Percentiles rank a stretch among this genome's conserved stretches.
These are phyloP conservation scores for Capromys pilorides DNA, from an alignment of 2,797 vertebrate genomes.

Conservation along the genomic window DNA sequence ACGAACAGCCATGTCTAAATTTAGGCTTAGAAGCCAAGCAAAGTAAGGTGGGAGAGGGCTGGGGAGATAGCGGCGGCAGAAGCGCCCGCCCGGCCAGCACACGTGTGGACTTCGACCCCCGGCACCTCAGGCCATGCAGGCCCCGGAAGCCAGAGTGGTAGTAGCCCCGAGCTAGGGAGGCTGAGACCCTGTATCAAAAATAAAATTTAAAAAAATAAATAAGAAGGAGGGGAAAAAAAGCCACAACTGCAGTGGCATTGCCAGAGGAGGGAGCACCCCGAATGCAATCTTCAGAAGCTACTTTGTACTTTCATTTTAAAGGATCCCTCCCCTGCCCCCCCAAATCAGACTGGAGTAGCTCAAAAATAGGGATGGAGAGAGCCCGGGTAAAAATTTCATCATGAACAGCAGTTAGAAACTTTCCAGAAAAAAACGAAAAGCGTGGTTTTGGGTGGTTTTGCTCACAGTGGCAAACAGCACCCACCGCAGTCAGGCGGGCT, in stretches of 20 bases:
- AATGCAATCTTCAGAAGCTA: neutral
- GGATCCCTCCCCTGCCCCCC: neutral
- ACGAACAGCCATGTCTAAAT: neutral
- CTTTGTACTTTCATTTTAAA: neutral
- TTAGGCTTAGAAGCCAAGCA: neutral
- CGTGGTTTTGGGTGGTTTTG: neutral
- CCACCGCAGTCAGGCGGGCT: neutral
- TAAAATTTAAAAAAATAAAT: too few relatives aligned
- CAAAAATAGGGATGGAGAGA: neutral
- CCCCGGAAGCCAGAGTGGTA: too few relatives aligned
- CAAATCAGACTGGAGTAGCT: neutral
- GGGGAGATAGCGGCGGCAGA: too few relatives aligned
- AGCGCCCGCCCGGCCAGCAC: too few relatives aligned
- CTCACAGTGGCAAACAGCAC: neutral
- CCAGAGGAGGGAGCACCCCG: neutral
- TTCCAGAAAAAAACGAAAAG: neutral
- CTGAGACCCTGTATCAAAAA: too few relatives aligned
- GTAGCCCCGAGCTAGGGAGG: too few relatives aligned
- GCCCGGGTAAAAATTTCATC: neutral
- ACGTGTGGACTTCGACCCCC: too few relatives aligned
- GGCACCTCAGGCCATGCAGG: too few relatives aligned
- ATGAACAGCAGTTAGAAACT: neutral
- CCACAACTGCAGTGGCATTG: neutral
- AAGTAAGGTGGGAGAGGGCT: too few relatives aligned
- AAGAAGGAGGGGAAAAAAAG: neutral